phyloP scores from a whole-genome alignment of 1,140 invertebrate species.

The Drosophila teissieri region DNA sequence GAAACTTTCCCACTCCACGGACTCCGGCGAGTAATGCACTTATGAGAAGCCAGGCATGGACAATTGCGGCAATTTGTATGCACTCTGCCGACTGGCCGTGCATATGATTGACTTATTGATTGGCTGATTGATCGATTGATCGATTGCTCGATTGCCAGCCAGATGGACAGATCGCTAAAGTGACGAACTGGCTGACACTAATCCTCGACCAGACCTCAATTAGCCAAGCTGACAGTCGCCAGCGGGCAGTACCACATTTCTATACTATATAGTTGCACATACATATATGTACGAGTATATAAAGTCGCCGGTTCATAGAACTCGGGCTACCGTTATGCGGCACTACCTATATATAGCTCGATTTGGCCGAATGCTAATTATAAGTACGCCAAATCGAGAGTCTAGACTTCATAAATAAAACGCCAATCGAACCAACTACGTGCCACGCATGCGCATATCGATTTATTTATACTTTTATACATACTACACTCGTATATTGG shows the following conservation, averaged over 20 bases:
- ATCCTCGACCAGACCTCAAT: slow-evolving; percentile 63
- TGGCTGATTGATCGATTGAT: slow-evolving; percentile 76
- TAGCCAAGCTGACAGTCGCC: slow-evolving; percentile 54
- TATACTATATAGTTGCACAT: slow-evolving; percentile 5
- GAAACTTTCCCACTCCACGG: slow-evolving; percentile 50
- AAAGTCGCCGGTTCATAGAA: slow-evolving; percentile 60
- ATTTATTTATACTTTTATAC: slow-evolving; percentile 29
- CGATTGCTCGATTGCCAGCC: slow-evolving; percentile 77
- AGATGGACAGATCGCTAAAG: slow-evolving; percentile 43
- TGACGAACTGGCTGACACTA: slow-evolving; percentile 74
- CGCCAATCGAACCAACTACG: slow-evolving; percentile 45
- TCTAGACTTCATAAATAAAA: slow-evolving; percentile 80
- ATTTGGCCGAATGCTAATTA: slow-evolving; percentile 63
- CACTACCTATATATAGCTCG: slow-evolving; percentile 40
- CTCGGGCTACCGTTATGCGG: slow-evolving; percentile 60
- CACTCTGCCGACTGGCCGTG: slow-evolving; percentile 67
- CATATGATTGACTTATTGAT: slow-evolving; percentile 83
- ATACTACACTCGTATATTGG: background rate
- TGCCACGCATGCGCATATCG: slow-evolving; percentile 60
- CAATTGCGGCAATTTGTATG: slow-evolving; percentile 79
- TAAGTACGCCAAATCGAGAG: slow-evolving; percentile 68
- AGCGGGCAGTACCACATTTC: slow-evolving; percentile 15
- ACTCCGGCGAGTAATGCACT: slow-evolving; percentile 38
- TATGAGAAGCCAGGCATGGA: slow-evolving; percentile 57
- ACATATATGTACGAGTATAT: too few relatives aligned